Base-by-base conservation (phyloP, 2,797 vertebrate species). In the Chaetodon trifasciatus region DNA sequence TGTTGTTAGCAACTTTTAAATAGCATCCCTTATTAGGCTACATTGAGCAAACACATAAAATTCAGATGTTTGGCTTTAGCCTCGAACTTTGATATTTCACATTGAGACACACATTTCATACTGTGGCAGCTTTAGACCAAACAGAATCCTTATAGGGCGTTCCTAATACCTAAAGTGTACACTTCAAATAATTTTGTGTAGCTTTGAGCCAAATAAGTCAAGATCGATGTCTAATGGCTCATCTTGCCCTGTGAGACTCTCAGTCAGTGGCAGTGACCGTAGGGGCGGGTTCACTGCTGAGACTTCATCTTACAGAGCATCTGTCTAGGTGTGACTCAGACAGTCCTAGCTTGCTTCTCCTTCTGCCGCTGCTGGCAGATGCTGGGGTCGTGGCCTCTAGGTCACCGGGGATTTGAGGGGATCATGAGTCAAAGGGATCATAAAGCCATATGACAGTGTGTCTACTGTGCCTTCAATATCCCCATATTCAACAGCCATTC, bases 301-400 rank as follows among this genome's bases (percentile, higher is more conserved):
- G 80, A 74, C 77, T 74, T 74, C 63, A 78, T 85, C 86, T 81
- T 73, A 47, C 60, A 70, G 64, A 87, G 88, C 90, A 93, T 92
- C 90, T 92, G 90, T 91, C 73, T 90, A 88, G 87, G 89, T 88
- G 87, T 86, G 84, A 88, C 82, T 88, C 84, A 78, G 75, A 70
- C 67, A 56, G 75, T 69, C 28, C 1, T 47, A 39, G 79, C 79
- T 79, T 46, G 55, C 70, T 60, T 70, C 80, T 74, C 69, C 66
- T 82, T 83, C 82, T 86, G 80, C 74, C 44, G 23, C 58, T 65
- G 73, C 75, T 83, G 86, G 57, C 92, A 92, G 93, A 93, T 91
- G 93, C 81, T 24, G 74, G 44, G 90, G 89, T 90, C 79, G 16
- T 44, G 88, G 72, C 84, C 86, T 88, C 70, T 24, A 4, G 64